A percentile compares a stretch with the other conserved stretches of the same genome.
These are phyloP conservation scores for Potamarius usumacintae DNA, from an alignment of 2,113 vertebrate species.

Conservation along the genomic window DNA sequence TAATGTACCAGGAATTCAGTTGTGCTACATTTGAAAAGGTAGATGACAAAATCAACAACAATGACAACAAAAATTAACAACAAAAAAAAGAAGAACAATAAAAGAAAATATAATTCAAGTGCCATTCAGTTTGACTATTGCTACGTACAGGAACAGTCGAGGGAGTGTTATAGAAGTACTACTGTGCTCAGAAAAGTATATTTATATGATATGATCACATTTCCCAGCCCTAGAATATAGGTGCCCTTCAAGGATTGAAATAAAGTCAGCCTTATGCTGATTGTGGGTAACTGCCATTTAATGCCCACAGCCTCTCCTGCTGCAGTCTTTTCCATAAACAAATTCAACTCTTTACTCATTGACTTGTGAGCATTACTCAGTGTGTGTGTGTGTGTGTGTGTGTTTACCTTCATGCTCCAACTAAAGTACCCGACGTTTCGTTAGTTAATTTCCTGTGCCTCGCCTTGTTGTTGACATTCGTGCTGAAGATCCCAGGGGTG, in stretches of 20 bases:
- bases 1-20: too few species aligned
- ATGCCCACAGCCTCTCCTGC: neutral
- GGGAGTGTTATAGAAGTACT: neutral
- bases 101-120: neutral
- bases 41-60: neutral
- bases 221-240: neutral
- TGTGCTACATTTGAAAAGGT: too few species aligned
- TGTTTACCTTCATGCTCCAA: constrained; percentile 25
- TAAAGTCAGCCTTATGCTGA: constrained; percentile 14
- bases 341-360: neutral
- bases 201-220: neutral
- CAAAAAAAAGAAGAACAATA: neutral
- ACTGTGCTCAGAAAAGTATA: neutral
- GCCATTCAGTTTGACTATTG: neutral
- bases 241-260: neutral
- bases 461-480: constrained; percentile 42
- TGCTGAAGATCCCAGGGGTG: constrained; percentile 20
- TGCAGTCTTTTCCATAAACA: constrained; percentile 41
- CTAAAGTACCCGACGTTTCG: constrained; percentile 16
- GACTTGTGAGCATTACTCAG: neutral
- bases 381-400: constrained; percentile 6
- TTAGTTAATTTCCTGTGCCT: constrained; percentile 46
- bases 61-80: neutral
- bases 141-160: neutral
- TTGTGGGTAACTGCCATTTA: constrained; percentile 14